These are phyloP conservation scores for Mesoclemmys tuberculata DNA, from an alignment of 2,113 vertebrate genomes.

Conservation along the genomic window DNA sequence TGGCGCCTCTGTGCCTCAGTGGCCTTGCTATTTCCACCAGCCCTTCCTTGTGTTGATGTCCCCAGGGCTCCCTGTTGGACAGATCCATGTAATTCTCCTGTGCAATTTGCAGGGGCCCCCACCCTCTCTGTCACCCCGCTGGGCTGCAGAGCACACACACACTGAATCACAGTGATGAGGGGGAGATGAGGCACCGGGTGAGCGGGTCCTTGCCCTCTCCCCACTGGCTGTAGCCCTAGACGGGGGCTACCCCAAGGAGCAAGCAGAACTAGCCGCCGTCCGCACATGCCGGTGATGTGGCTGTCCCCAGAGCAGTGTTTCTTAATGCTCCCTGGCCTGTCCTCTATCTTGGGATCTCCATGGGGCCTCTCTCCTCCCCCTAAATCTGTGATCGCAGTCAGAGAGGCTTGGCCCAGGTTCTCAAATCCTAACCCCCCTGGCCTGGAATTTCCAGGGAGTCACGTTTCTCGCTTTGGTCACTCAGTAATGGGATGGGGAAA, in stretches of 20 bases:
- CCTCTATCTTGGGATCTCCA: not conserved
- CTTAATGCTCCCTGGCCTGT: not conserved
- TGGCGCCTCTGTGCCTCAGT: not conserved
- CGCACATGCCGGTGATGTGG: too few species aligned
- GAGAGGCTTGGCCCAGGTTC: not conserved
- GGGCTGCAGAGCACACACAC: too few species aligned
- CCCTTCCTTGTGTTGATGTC: too few species aligned
- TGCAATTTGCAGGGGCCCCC: not conserved
- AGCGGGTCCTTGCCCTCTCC: too few species aligned
- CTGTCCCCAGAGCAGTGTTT: not conserved
- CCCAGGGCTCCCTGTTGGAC: too few species aligned
- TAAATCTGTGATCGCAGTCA: not conserved
- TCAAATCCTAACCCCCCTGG: not conserved
- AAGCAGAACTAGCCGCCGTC: too few species aligned
- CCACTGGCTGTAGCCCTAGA: not conserved
- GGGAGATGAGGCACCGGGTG: too few species aligned
- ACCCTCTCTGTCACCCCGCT: too few species aligned
- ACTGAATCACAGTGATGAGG: too few species aligned
- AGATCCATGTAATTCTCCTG: too few species aligned
- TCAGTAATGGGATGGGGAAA: too few species aligned
- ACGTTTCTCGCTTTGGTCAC: not conserved
- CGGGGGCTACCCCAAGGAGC: not conserved
- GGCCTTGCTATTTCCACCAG: too few species aligned
- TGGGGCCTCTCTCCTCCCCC: not conserved
- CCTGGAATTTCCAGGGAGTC: not conserved